These are phyloP conservation scores for Colossoma macropomum DNA, from an alignment of 2,113 vertebrate species.

Conservation along the genomic window DNA sequence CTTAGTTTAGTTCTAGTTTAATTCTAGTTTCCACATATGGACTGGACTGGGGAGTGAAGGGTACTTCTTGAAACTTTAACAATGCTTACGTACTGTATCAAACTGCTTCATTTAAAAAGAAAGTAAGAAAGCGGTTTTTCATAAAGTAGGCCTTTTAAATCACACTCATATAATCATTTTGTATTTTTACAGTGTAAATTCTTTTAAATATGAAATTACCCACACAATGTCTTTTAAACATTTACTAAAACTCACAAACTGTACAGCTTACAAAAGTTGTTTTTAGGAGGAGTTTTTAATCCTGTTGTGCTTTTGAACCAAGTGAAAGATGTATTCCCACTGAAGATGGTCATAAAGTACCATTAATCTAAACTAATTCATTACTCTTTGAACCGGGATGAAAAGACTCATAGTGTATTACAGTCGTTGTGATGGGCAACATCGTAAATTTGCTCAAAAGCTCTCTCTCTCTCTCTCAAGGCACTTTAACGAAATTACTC, in stretches of 20 bases:
- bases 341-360: neutral
- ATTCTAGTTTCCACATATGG: too few species aligned
- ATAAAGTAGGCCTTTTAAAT: too few species aligned
- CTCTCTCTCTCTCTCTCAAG: neutral
- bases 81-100: too few species aligned
- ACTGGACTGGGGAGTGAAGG: too few species aligned
- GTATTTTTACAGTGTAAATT: neutral
- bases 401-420: neutral
- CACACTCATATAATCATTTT: too few species aligned
- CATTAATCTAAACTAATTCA: conserved; percentile 7
- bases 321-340: conserved; percentile 3
- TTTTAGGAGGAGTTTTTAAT: neutral
- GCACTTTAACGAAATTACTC: conserved; percentile 3
- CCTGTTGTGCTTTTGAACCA: neutral
- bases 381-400: conserved; percentile 10
- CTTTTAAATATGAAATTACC: neutral
- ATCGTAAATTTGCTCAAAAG: neutral
- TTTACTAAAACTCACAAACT: too few species aligned
- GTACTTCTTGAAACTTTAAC: too few species aligned
- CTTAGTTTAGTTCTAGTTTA: too few species aligned
- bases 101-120: too few species aligned
- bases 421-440: conserved; percentile 3
- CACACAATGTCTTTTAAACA: too few species aligned
- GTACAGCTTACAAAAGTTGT: too few species aligned
- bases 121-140: too few species aligned